These are phyloP conservation scores for Zaprionus inermis DNA, from an alignment of 1,140 invertebrate genomes.

Conservation along the genomic window DNA sequence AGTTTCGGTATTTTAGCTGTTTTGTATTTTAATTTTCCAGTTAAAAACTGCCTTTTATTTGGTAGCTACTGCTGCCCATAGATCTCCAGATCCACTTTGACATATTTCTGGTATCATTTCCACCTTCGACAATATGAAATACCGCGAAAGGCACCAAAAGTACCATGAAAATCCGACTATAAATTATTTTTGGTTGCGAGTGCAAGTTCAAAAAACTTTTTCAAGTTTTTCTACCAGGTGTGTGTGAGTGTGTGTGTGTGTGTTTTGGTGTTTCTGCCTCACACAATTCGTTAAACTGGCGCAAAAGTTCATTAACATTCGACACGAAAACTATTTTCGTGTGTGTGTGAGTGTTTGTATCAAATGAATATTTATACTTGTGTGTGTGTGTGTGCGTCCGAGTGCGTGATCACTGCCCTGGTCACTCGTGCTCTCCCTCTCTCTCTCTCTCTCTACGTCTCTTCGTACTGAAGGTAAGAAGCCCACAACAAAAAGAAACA, in stretches of 20 bases:
- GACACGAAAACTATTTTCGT: slow-evolving; percentile 80
- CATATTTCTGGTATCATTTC: slow-evolving; percentile 13
- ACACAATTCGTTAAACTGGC: slow-evolving; percentile 69
- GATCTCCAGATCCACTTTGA: background rate
- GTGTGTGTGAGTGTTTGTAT: slow-evolving; percentile 26
- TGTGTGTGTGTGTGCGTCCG: slow-evolving; percentile 20
- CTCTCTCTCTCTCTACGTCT: slow-evolving; percentile 11
- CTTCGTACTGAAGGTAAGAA: slow-evolving; percentile 46
- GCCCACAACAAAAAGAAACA: slow-evolving; percentile 18
- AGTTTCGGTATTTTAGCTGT: too few relatives aligned
- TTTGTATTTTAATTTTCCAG: too few relatives aligned
- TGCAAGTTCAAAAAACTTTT: slow-evolving; percentile 76
- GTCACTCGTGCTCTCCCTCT: background rate
- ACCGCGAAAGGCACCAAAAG: background rate
- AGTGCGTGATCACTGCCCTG: slow-evolving; percentile 17
- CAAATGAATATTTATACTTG: slow-evolving; percentile 23
- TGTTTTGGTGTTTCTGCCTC: slow-evolving; percentile 34
- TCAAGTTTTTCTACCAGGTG: slow-evolving; percentile 45
- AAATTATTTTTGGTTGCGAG: slow-evolving; percentile 26
- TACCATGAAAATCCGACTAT: slow-evolving; percentile 40
- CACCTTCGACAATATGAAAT: slow-evolving; percentile 36
- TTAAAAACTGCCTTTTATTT: too few relatives aligned
- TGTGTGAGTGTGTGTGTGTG: slow-evolving; percentile 4
- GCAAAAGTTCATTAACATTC: slow-evolving; percentile 83
- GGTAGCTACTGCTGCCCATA: too few relatives aligned